Evolutionary conservation across 1,140 invertebrate species (phyloP).

Genomic region (Argopecten irradians): DNA sequence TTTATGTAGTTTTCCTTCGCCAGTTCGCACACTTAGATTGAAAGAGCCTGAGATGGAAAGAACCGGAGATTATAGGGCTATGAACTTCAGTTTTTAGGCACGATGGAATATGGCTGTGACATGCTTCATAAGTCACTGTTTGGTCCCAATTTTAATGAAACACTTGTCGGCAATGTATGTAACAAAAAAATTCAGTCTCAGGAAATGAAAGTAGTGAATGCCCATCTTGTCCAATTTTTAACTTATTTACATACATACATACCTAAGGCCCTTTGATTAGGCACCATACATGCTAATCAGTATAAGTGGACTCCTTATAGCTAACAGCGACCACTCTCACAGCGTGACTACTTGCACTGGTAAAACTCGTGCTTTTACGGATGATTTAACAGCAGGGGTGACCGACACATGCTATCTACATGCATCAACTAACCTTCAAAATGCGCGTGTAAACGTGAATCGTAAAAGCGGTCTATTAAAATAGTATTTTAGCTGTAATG

Average conservation of each 20-base stretch:
- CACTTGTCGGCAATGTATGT: not conserved
- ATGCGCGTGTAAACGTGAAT: not conserved
- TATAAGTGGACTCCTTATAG: not conserved
- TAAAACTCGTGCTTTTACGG: not conserved
- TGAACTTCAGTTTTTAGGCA: not conserved
- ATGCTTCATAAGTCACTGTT: not conserved
- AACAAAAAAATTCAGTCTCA: not conserved
- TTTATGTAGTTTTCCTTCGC: not conserved
- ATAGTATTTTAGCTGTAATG: too few species aligned
- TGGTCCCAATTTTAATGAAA: not conserved
- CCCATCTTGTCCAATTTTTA: not conserved
- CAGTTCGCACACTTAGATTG: not conserved
- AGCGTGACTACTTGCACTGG: not conserved
- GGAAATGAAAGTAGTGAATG: not conserved
- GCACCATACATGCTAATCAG: not conserved
- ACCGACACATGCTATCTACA: too few species aligned
- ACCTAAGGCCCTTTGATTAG: not conserved
- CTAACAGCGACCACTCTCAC: not conserved
- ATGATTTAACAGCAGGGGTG: too few species aligned
- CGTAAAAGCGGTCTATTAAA: not conserved
- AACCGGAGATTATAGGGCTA: too few species aligned
- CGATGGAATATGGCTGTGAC: not conserved
- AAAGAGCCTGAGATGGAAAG: too few species aligned
- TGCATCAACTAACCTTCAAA: too few species aligned
- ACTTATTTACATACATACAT: not conserved